phyloP scores from a whole-genome alignment of 2,113 vertebrate genomes.

The Diadophis punctatus region DNA sequence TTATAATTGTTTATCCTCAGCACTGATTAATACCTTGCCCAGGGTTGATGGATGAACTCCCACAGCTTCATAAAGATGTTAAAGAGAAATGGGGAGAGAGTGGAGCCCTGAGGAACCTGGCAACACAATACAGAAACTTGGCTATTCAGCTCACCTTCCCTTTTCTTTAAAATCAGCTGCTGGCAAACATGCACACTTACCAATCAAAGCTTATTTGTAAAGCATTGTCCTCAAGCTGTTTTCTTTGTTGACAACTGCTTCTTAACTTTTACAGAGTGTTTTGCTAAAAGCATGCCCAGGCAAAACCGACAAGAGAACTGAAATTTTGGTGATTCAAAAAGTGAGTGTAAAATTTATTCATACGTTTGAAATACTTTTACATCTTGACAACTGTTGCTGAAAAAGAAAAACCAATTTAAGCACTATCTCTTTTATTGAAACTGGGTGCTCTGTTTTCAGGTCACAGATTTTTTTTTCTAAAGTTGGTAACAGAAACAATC shows the following conservation, averaged over 20 bases:
- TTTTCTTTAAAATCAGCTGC: neutral
- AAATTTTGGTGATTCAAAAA: neutral
- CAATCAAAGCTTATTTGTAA: slow-evolving; percentile 22
- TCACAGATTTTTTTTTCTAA: neutral
- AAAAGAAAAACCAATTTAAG: neutral
- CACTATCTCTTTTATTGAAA: neutral
- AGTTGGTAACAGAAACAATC: neutral
- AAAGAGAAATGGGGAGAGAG: neutral
- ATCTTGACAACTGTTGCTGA: neutral
- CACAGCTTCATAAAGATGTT: neutral
- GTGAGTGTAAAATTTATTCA: neutral
- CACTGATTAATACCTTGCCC: neutral
- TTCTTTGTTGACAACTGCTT: slow-evolving; percentile 20
- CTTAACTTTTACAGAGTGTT: slow-evolving; percentile 48
- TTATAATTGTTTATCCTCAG: neutral
- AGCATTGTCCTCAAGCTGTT: slow-evolving; percentile 17
- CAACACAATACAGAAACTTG: neutral
- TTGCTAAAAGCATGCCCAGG: neutral
- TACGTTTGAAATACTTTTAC: neutral
- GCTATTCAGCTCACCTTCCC: neutral
- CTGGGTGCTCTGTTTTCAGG: neutral
- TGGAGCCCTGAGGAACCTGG: neutral
- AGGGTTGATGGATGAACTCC: neutral
- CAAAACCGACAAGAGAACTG: neutral
- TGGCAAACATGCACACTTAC: neutral